Evolutionary conservation across 1,140 invertebrate genomes (phyloP).

Genomic region (Rhyzopertha dominica): DNA sequence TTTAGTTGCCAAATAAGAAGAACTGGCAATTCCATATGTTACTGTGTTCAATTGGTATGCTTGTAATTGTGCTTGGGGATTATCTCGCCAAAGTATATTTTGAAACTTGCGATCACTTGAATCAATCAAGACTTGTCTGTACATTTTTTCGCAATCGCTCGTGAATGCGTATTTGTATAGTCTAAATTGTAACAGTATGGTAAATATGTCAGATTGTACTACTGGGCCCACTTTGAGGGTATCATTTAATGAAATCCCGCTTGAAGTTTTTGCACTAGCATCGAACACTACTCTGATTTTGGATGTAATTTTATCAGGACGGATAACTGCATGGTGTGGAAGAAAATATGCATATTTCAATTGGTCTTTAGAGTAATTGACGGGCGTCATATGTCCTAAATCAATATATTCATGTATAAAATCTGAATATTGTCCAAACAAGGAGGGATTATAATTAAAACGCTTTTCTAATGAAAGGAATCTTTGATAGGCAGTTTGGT

Average conservation of each 20-base stretch:
- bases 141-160: constrained; percentile 25
- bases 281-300: constrained; percentile 24
- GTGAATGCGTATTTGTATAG: neutral
- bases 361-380: too few species aligned
- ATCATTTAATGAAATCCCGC: constrained; percentile 18
- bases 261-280: constrained; percentile 5
- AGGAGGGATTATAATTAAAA: too few species aligned
- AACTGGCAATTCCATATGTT: constrained; percentile 27
- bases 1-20: constrained; percentile 28
- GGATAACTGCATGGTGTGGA: constrained; percentile 45
- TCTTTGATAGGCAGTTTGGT: too few species aligned
- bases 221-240: constrained; percentile 35
- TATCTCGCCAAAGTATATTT: constrained; percentile 43
- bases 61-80: constrained; percentile 19
- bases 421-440: too few species aligned
- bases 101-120: constrained; percentile 30
- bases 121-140: constrained; percentile 18
- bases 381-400: too few species aligned
- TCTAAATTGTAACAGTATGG: constrained; percentile 29
- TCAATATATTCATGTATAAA: too few species aligned
- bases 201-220: too few species aligned
- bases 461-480: too few species aligned
- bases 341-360: too few species aligned
- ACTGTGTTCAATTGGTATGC: constrained; percentile 35
- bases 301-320: constrained; percentile 24